Conservation (phyloP, 2,113 vertebrate species). For the Falco punctatus region DNA sequence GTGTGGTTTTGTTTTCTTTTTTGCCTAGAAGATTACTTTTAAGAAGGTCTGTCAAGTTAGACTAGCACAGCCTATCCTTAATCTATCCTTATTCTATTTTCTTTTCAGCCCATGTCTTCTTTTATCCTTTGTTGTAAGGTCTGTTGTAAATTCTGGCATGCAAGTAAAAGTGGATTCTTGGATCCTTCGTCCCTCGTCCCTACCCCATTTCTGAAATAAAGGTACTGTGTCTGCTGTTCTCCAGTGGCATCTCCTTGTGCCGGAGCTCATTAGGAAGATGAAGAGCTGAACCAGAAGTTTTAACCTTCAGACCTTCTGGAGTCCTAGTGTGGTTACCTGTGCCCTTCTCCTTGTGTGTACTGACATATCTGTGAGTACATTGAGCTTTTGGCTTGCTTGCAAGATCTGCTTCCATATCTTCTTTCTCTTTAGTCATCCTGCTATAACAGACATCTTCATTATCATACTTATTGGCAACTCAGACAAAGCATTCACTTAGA, state of each 20-base stretch:
- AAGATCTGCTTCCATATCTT: background rate
- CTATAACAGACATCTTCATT: background rate
- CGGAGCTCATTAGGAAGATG: background rate
- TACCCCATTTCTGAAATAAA: background rate
- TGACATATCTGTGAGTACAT: background rate
- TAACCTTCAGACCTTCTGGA: background rate
- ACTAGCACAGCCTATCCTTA: background rate
- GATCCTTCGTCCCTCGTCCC: background rate
- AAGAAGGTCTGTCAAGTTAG: background rate
- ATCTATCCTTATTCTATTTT: background rate
- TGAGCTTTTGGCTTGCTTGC: background rate
- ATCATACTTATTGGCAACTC: background rate
- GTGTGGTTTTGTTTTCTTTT: background rate
- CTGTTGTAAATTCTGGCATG: background rate
- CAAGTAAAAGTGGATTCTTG: background rate
- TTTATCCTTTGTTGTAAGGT: background rate
- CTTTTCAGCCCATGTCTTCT: background rate
- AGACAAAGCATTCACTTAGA: background rate
- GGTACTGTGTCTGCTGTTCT: background rate
- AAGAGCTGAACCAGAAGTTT: background rate
- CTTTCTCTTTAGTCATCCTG: background rate
- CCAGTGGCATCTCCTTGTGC: background rate
- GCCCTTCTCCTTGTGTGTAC: background rate
- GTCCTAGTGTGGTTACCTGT: background rate
- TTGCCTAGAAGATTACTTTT: background rate